Percentiles rank a stretch among this genome's conserved stretches.
These are phyloP conservation scores for Periplaneta americana DNA, from an alignment of 1,140 invertebrate genomes.

Conservation along the genomic window DNA sequence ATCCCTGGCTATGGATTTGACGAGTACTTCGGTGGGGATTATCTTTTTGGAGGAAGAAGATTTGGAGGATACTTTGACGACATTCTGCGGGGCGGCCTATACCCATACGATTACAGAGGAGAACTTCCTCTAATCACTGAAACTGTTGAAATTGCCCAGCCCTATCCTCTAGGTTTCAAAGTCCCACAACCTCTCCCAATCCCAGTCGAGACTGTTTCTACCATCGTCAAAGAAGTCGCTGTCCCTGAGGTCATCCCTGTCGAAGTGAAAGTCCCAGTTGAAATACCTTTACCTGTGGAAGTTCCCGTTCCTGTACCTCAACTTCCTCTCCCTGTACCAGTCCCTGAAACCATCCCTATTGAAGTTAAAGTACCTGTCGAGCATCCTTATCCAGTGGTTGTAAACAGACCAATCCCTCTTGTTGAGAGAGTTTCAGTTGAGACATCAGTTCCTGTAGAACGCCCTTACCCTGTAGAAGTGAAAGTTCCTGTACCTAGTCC, in stretches of 20 bases:
- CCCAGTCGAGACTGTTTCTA: slow-evolving; percentile 31
- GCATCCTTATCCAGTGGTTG: slow-evolving; percentile 23
- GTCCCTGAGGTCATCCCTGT: background rate
- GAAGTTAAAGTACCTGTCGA: slow-evolving; percentile 51
- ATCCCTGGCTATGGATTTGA: background rate
- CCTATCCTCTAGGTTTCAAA: background rate
- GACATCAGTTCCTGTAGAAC: slow-evolving; percentile 22
- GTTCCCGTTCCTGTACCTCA: background rate
- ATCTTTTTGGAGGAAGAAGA: too few relatives aligned
- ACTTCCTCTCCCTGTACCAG: slow-evolving; percentile 39
- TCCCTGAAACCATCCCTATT: slow-evolving; percentile 46
- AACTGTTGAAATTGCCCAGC: background rate
- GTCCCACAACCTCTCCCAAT: too few relatives aligned
- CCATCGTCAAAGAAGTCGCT: slow-evolving; percentile 46
- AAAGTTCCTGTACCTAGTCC: slow-evolving; percentile 55
- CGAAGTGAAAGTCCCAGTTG: slow-evolving; percentile 27
- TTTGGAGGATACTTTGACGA: too few relatives aligned
- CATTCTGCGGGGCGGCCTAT: background rate
- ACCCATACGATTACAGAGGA: background rate
- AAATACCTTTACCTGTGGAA: slow-evolving; percentile 35
- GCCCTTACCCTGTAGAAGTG: slow-evolving; percentile 60
- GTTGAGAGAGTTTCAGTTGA: slow-evolving; percentile 29
- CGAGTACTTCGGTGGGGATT: background rate
- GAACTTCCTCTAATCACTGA: background rate
- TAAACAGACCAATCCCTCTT: slow-evolving; percentile 29